Evolutionary conservation across 2,797 vertebrate genomes (phyloP).

Genomic region (Cetoscarus ocellatus): DNA sequence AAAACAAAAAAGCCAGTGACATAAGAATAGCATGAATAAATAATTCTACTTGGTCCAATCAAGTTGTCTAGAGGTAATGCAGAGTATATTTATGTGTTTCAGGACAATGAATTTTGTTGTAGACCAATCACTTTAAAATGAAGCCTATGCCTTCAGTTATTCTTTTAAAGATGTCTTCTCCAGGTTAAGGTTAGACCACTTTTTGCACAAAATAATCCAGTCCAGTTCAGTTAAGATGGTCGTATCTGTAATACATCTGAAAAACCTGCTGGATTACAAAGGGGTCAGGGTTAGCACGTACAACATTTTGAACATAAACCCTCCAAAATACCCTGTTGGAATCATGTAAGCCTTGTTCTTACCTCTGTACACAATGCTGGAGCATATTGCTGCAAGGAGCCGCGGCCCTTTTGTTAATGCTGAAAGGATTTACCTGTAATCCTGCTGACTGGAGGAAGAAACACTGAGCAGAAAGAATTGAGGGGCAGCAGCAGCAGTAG

Average conservation of each 20-base stretch:
- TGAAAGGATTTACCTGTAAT: slow-evolving; percentile 80
- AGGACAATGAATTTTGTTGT: too few species aligned
- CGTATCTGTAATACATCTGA: slow-evolving; percentile 11
- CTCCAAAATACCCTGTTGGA: slow-evolving; percentile 21
- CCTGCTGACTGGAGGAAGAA: slow-evolving; percentile 61
- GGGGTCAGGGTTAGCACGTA: slow-evolving; percentile 5
- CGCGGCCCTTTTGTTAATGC: slow-evolving; percentile 59
- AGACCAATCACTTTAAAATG: not conserved
- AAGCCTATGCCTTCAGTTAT: too few species aligned
- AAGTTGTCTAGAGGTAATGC: too few species aligned
- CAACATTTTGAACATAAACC: slow-evolving; percentile 31
- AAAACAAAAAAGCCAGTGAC: too few species aligned
- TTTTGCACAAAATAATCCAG: not conserved
- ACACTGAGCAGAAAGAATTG: slow-evolving; percentile 59
- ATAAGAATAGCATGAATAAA: too few species aligned
- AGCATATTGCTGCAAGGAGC: slow-evolving; percentile 46
- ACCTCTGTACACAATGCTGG: slow-evolving; percentile 46
- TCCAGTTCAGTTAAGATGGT: slow-evolving; percentile 9
- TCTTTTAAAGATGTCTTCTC: not conserved
- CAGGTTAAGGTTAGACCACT: not conserved
- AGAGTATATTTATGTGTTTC: too few species aligned
- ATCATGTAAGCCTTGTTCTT: slow-evolving; percentile 42
- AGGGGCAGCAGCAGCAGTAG: slow-evolving; percentile 44
- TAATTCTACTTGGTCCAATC: too few species aligned
- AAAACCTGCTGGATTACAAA: slow-evolving; percentile 22